A percentile compares a stretch with the other conserved stretches of the same genome.
Conservation (phyloP, 2,797 vertebrate genomes). For the Furcifer pardalis region DNA sequence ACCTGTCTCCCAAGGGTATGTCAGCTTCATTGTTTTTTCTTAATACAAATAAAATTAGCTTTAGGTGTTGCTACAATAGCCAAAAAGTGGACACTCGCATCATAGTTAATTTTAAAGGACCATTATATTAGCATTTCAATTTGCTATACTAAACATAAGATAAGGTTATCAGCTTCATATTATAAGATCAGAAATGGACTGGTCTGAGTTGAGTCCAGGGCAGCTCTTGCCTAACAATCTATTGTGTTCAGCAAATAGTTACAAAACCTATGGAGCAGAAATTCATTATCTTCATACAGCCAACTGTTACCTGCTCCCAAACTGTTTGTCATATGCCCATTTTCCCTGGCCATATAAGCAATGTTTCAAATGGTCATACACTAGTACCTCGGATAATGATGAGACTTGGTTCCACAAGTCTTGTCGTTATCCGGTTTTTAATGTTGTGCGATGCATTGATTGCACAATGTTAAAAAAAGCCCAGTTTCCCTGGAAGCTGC, state of each 20-base stretch:
- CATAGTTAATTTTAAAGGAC: too few species aligned
- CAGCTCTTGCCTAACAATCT: neutral
- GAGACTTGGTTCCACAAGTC: too few species aligned
- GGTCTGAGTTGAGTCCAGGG: neutral
- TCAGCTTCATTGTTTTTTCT: neutral
- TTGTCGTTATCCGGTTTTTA: too few species aligned
- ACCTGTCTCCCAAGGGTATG: neutral
- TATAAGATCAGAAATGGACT: neutral
- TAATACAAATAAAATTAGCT: neutral
- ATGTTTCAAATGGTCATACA: too few species aligned
- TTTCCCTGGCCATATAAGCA: too few species aligned
- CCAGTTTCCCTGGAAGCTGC: too few species aligned
- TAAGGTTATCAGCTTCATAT: neutral
- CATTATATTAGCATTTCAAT: neutral
- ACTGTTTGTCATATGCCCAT: too few species aligned
- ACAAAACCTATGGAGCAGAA: neutral
- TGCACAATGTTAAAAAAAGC: too few species aligned
- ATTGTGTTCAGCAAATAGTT: neutral
- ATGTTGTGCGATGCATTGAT: too few species aligned
- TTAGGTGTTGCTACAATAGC: neutral
- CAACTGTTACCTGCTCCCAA: too few species aligned
- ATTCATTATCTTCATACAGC: too few species aligned
- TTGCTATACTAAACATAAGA: neutral
- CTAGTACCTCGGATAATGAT: too few species aligned
- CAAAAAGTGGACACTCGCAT: neutral